Percentiles rank a stretch among this genome's conserved stretches.
phyloP scores from a whole-genome alignment of 2,888 invertebrate species.

The Parascotia fuliginaria region DNA sequence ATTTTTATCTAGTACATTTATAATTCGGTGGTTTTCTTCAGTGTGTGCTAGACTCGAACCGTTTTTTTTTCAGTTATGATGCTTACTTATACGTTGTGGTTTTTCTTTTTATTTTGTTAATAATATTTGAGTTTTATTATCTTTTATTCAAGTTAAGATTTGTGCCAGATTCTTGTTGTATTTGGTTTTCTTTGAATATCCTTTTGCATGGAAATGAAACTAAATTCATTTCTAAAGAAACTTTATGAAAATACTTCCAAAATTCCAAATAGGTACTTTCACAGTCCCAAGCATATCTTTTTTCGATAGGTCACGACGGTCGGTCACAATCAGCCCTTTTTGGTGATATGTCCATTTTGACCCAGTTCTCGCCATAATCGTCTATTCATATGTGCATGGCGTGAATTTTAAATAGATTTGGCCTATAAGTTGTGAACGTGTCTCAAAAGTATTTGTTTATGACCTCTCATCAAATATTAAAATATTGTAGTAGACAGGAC shows the following conservation, averaged over 20 bases:
- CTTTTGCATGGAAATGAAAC: neutral
- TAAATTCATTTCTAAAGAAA: neutral
- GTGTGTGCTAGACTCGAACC: neutral
- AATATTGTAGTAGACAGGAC: constrained; percentile 5
- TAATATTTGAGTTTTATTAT: too few species aligned
- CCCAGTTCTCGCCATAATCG: constrained; percentile 64
- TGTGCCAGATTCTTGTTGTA: too few species aligned
- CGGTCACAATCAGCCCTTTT: constrained; percentile 37
- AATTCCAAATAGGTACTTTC: constrained; percentile 13
- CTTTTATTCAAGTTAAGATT: too few species aligned
- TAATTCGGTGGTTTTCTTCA: neutral
- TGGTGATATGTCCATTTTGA: constrained; percentile 54
- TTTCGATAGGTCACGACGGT: constrained; percentile 9
- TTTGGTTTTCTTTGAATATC: too few species aligned
- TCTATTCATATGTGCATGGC: constrained; percentile 62
- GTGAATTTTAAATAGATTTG: constrained; percentile 62
- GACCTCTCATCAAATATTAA: constrained; percentile 16
- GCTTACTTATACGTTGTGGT: too few species aligned
- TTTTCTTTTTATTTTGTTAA: too few species aligned
- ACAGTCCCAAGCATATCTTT: constrained; percentile 4
- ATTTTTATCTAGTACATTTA: neutral
- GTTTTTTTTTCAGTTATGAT: too few species aligned
- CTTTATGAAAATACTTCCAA: neutral
- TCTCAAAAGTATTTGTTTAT: constrained; percentile 32
- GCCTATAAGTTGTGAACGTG: constrained; percentile 45